Conservation (phyloP, 2,888 invertebrate species). For the Parasteatoda lunata region DNA sequence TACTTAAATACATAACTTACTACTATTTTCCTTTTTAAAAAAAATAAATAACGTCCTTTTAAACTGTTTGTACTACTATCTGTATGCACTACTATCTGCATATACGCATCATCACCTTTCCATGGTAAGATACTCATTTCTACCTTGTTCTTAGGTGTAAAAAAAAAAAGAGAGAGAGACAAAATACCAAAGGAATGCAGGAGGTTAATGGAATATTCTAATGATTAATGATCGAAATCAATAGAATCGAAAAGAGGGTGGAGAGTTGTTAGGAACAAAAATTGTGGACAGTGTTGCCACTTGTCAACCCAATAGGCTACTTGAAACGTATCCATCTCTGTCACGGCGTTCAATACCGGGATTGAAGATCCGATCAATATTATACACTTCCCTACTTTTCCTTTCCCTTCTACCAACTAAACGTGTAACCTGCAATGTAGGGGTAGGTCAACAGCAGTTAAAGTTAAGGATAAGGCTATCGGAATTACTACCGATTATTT, state of each 20-base stretch:
- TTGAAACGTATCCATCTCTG: slow-evolving; percentile 48
- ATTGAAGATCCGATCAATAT: slow-evolving; percentile 50
- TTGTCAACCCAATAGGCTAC: slow-evolving; percentile 46
- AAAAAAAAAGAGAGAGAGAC: not conserved
- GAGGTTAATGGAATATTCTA: slow-evolving; percentile 22
- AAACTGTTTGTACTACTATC: no score
- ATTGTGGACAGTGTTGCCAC: slow-evolving; percentile 41
- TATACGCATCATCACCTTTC: no score
- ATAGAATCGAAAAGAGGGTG: slow-evolving; percentile 36
- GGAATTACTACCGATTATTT: not conserved
- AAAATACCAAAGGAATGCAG: slow-evolving; percentile 23
- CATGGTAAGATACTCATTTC: no score
- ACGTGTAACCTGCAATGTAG: slow-evolving; percentile 32
- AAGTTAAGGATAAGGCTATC: slow-evolving; percentile 14
- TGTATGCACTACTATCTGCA: no score
- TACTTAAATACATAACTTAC: no score
- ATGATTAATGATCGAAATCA: slow-evolving; percentile 49
- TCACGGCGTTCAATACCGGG: slow-evolving; percentile 43
- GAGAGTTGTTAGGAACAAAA: slow-evolving; percentile 38
- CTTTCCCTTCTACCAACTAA: slow-evolving; percentile 9
- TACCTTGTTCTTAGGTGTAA: no score
- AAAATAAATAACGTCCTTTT: no score
- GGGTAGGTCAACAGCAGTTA: slow-evolving; percentile 45
- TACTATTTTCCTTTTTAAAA: no score
- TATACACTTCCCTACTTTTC: slow-evolving; percentile 14